Evolutionary conservation across 1,140 invertebrate genomes (phyloP), one percentile per base, ranked within the genome.

Genomic region (Camponotus pennsylvanicus): DNA sequence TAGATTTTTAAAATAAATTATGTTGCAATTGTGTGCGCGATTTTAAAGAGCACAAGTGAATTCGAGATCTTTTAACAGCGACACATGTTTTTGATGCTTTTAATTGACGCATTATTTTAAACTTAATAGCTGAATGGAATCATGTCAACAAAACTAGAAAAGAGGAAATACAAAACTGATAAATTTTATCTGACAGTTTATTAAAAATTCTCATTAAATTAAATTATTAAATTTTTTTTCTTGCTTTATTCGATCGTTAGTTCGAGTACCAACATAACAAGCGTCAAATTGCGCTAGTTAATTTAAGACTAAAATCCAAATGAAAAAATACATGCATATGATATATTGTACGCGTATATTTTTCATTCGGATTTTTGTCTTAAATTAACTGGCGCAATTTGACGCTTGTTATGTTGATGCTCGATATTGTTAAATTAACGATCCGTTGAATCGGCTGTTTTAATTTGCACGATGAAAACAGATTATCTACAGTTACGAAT

Each of bases 391-490:
- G 55, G 32, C 49, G 80, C 88, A 86, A 87, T 85, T 86, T 78
- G 86, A 91, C 61, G 88, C 89, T 91, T 91, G 89, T 90, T 91
- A 91, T 87, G 87, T 73, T 75, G 88, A 88, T 79, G 77, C 49
- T 55, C 49, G 84, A 88, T 87, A 89, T 86, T 88, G 88, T 83
- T 80, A 86, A 91, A 91, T 92, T 92, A 93, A 92, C 90, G 90
- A 80, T 79, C 83, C 66, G 71, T 52, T 42, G 78, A 86, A 78
- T 89, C 85, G 85, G 85, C 76, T 86, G 87, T 93, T 93, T 93
- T 93, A 92, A 93, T 93, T 92, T 92, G 85, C 61, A 34, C 83
- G 63, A 89, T 91, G 85, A 86, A 87, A 91, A 61, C 73, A 69
- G 73, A 90, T 89, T 89, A 90, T 77, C 78, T 55, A 59, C 63